phyloP scores from a whole-genome alignment of 2,113 vertebrate species.

The Dunckerocampus dactyliophorus region DNA sequence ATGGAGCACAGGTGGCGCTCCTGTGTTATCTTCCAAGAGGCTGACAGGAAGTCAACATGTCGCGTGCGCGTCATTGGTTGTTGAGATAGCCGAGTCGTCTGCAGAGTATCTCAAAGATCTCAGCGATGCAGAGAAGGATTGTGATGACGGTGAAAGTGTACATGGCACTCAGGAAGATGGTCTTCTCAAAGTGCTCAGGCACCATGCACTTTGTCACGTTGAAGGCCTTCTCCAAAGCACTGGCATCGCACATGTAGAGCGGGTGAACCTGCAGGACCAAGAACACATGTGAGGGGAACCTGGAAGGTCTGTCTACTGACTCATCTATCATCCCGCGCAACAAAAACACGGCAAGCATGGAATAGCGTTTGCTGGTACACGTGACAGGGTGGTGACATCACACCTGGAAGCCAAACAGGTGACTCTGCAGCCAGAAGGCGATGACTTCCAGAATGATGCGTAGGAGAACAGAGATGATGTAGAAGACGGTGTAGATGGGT shows the following conservation, averaged over 20 bases:
- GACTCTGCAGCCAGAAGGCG: constrained; percentile 86
- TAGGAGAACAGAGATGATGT: constrained; percentile 82
- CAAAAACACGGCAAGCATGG: not conserved
- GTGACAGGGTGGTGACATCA: not conserved
- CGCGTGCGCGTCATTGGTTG: constrained; percentile 58
- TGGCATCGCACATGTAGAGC: constrained; percentile 78
- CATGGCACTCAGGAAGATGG: constrained; percentile 87
- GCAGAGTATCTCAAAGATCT: constrained; percentile 84
- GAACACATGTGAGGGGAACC: not conserved
- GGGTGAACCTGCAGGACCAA: constrained; percentile 73
- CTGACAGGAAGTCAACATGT: not conserved
- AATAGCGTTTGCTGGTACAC: too few species aligned
- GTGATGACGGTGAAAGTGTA: constrained; percentile 87
- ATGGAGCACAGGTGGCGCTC: constrained; percentile 29
- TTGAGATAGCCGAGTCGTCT: constrained; percentile 77
- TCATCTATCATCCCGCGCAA: not conserved
- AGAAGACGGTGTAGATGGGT: constrained; percentile 76
- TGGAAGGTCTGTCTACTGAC: too few species aligned
- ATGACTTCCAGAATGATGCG: constrained; percentile 82
- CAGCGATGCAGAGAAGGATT: constrained; percentile 76
- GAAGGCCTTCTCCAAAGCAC: constrained; percentile 72
- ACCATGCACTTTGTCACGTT: constrained; percentile 80
- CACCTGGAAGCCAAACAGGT: constrained; percentile 84
- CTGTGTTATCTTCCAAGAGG: constrained; percentile 17
- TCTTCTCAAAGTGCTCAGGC: constrained; percentile 89